A percentile compares a stretch with the other conserved stretches of the same genome.
These are phyloP conservation scores for Lepilemur ruficaudatus DNA, from an alignment of 2,797 vertebrate species.

Conservation along the genomic window DNA sequence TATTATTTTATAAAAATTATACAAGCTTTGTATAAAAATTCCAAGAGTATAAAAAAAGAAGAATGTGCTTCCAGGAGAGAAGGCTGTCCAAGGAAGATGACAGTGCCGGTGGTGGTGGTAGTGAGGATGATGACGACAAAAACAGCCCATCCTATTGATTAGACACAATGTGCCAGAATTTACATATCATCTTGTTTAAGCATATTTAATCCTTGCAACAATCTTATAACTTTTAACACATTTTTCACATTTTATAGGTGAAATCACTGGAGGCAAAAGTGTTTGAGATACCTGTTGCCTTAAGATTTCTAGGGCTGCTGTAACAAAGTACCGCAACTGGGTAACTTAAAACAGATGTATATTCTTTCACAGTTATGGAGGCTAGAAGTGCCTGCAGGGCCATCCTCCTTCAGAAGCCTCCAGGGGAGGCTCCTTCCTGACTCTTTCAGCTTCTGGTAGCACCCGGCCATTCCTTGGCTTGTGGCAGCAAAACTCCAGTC, in stretches of 20 bases:
- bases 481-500: neutral
- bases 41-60: neutral
- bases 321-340: neutral
- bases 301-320: neutral
- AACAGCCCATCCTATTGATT: neutral
- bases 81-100: neutral
- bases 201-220: neutral
- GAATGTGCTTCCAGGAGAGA: neutral
- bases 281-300: neutral
- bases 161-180: neutral
- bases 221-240: neutral
- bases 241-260: neutral
- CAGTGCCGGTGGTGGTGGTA: too few species aligned
- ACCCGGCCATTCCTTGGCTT: neutral
- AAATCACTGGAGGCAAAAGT: neutral
- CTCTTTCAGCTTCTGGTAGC: neutral
- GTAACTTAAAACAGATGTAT: neutral
- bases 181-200: neutral
- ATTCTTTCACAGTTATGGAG: neutral
- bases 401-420: neutral
- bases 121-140: neutral
- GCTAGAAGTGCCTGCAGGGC: neutral
- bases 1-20: neutral
- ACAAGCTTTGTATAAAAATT: slow-evolving; percentile 2
- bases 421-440: neutral